phyloP scores from a whole-genome alignment of 2,888 invertebrate genomes.

The Meteorus colon region DNA sequence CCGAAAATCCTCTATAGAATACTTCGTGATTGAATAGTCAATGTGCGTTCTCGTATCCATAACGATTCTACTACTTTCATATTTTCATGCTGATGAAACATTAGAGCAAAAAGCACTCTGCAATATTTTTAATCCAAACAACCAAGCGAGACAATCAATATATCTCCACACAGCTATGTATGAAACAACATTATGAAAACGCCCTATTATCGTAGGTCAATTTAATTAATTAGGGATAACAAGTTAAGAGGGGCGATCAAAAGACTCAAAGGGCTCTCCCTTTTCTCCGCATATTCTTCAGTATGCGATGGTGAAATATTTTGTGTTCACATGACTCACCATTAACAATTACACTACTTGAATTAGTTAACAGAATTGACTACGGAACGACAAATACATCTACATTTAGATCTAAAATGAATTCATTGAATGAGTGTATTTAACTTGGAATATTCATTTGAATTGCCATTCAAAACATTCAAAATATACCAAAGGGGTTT shows the following conservation, averaged over 20 bases:
- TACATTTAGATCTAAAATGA: neutral
- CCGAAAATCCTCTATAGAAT: too few species aligned
- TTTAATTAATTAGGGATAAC: neutral
- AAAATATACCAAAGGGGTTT: constrained; percentile 27
- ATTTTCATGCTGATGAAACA: too few species aligned
- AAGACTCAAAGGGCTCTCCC: neutral
- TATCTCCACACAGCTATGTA: too few species aligned
- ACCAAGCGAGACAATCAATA: neutral
- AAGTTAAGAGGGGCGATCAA: neutral
- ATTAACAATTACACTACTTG: neutral
- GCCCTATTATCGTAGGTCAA: neutral
- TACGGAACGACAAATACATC: neutral
- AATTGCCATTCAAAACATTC: constrained; percentile 10
- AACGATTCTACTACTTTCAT: too few species aligned
- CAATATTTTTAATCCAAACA: too few species aligned
- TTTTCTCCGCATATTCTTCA: neutral
- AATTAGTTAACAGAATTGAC: neutral
- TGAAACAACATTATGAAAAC: too few species aligned
- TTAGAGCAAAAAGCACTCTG: too few species aligned
- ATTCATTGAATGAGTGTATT: too few species aligned
- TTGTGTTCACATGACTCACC: neutral
- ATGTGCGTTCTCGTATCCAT: too few species aligned
- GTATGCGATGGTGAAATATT: neutral
- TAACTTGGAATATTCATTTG: neutral
- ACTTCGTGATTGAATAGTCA: too few species aligned